These are phyloP conservation scores for Megaceryle maxima DNA, from an alignment of 2,113 vertebrate species.

Conservation along the genomic window DNA sequence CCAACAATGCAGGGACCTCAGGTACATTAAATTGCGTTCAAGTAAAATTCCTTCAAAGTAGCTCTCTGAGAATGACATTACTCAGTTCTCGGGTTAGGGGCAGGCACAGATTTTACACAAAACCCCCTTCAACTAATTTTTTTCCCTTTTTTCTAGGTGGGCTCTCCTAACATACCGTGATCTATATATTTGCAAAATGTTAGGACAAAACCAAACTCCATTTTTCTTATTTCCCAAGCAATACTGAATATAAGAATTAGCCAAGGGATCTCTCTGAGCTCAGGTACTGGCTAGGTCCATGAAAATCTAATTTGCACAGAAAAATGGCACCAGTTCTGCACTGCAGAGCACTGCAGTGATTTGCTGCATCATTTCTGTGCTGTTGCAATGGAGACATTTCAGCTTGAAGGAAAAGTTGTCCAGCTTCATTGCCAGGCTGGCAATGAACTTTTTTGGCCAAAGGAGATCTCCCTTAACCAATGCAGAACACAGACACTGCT, in stretches of 20 bases:
- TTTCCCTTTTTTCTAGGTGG: background rate
- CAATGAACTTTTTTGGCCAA: background rate
- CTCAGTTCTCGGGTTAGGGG: background rate
- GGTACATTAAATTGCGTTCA: background rate
- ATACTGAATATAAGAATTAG: background rate
- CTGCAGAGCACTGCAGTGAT: constrained; percentile 41
- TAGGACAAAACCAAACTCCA: background rate
- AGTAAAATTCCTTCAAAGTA: background rate
- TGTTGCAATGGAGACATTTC: background rate
- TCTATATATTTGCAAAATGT: background rate
- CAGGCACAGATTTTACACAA: background rate
- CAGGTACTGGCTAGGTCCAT: background rate
- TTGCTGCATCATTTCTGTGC: background rate
- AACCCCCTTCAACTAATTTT: background rate
- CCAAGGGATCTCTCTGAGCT: background rate
- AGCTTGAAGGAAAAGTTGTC: background rate
- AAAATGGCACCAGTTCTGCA: constrained; percentile 11
- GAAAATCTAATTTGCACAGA: background rate
- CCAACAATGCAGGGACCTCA: background rate
- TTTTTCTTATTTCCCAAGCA: background rate
- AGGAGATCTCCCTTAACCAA: fast-evolving
- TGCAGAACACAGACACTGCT: background rate
- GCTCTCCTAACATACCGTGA: background rate
- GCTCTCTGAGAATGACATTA: background rate
- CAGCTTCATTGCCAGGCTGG: background rate